Conservation (phyloP, 2,888 invertebrate species). For the Caradrina clavipalpis region DNA sequence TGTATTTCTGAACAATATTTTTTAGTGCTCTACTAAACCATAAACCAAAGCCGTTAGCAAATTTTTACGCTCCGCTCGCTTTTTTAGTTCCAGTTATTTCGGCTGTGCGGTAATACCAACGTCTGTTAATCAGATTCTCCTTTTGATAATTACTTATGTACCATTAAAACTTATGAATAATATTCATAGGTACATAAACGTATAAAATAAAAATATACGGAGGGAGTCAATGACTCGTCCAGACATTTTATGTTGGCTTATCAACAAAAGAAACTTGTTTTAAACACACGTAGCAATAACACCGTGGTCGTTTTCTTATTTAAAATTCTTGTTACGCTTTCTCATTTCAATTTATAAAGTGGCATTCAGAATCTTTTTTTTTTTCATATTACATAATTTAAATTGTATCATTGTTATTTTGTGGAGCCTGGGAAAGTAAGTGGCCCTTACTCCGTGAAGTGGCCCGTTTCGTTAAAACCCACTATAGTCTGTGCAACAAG, state of each 20-base stretch:
- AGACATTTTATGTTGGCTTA: slow-evolving; percentile 80
- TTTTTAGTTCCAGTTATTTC: no score
- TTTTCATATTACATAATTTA: slow-evolving; percentile 67
- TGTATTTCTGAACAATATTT: no score
- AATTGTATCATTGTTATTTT: slow-evolving; percentile 65
- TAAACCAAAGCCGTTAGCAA: no score
- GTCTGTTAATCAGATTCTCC: no score
- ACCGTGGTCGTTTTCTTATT: slow-evolving; percentile 76
- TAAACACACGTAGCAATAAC: slow-evolving; percentile 78
- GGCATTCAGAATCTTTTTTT: slow-evolving; percentile 66
- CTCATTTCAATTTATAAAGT: slow-evolving; percentile 81
- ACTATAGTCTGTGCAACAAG: background rate
- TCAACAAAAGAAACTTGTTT: slow-evolving; percentile 88
- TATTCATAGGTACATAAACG: slow-evolving; percentile 50
- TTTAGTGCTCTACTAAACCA: no score
- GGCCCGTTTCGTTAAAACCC: no score
- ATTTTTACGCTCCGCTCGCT: no score
- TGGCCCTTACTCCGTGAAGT: background rate
- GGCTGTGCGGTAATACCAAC: no score
- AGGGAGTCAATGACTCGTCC: slow-evolving; percentile 80
- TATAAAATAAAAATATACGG: slow-evolving; percentile 65
- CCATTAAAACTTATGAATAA: slow-evolving; percentile 22
- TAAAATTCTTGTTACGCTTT: slow-evolving; percentile 85
- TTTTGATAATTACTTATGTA: background rate
- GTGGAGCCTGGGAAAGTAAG: slow-evolving; percentile 46